Conservation (phyloP, 2,113 vertebrate genomes). For the Salvelinus fontinalis region DNA sequence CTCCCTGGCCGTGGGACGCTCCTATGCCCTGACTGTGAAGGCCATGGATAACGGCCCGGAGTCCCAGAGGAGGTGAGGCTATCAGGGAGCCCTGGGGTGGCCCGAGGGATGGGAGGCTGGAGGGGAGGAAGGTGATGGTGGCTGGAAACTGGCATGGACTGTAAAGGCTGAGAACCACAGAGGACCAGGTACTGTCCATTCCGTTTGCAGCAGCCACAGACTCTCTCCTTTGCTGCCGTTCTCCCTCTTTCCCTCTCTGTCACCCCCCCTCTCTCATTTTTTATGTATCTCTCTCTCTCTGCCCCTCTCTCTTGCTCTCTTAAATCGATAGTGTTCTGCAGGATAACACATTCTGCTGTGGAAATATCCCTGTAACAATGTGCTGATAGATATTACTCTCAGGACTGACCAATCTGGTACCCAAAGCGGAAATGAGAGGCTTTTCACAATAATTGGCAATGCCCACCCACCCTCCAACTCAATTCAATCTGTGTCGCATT, state of each 20-base stretch:
- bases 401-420: not conserved
- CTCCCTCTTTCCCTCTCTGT: not conserved
- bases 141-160: too few species aligned
- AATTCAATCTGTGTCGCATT: not conserved
- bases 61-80: conserved; percentile 82
- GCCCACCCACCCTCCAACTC: not conserved
- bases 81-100: not conserved
- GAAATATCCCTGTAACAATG: not conserved
- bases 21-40: conserved; percentile 87
- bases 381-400: not conserved
- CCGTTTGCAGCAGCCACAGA: too few species aligned
- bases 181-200: too few species aligned
- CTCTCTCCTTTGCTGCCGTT: too few species aligned
- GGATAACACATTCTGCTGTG: not conserved
- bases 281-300: not conserved
- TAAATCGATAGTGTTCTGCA: not conserved
- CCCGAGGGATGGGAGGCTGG: not conserved
- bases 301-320: not conserved
- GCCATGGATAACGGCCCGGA: conserved; percentile 83
- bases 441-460: conserved; percentile 5
- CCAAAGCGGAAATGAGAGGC: conserved; percentile 2
- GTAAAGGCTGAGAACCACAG: too few species aligned
- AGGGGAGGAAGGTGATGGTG: too few species aligned
- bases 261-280: not conserved
- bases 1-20: conserved; percentile 74